Conservation (phyloP, 2,113 vertebrate genomes). For the Pterophyllum scalare region DNA sequence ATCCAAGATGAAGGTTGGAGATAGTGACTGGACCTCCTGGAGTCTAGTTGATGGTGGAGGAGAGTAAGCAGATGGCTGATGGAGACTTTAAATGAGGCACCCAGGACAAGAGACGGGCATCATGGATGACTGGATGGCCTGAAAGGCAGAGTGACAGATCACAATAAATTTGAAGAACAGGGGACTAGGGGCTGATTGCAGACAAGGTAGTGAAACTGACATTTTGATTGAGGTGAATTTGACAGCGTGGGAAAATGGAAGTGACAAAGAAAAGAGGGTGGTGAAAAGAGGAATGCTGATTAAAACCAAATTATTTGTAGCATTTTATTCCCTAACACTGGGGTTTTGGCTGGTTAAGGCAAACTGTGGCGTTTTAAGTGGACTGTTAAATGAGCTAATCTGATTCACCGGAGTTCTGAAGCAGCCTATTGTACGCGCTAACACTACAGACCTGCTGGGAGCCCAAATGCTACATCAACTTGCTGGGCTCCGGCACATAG, state of each 20-base stretch:
- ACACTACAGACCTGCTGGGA: constrained; percentile 54
- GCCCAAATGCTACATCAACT: constrained; percentile 45
- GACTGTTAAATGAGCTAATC: constrained; percentile 37
- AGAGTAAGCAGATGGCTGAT: neutral
- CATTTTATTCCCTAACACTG: neutral
- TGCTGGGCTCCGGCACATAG: constrained; percentile 14
- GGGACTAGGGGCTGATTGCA: neutral
- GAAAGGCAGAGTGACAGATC: neutral
- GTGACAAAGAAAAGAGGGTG: neutral
- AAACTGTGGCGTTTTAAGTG: constrained; percentile 15
- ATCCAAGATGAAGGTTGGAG: neutral
- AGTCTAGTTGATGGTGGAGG: neutral
- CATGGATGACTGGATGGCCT: neutral
- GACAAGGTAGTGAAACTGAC: neutral
- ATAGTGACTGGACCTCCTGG: neutral
- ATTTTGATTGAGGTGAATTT: neutral
- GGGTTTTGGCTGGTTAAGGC: constrained; percentile 1
- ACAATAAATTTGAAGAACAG: too few species aligned
- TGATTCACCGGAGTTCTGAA: constrained; percentile 6
- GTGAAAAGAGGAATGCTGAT: neutral
- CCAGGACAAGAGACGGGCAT: neutral
- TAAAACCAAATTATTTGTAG: neutral
- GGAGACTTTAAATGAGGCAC: constrained; percentile 1
- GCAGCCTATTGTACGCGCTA: constrained; percentile 25
- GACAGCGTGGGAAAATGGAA: neutral